phyloP scores from a whole-genome alignment of 2,797 vertebrate genomes.

The Tangara arthus region DNA sequence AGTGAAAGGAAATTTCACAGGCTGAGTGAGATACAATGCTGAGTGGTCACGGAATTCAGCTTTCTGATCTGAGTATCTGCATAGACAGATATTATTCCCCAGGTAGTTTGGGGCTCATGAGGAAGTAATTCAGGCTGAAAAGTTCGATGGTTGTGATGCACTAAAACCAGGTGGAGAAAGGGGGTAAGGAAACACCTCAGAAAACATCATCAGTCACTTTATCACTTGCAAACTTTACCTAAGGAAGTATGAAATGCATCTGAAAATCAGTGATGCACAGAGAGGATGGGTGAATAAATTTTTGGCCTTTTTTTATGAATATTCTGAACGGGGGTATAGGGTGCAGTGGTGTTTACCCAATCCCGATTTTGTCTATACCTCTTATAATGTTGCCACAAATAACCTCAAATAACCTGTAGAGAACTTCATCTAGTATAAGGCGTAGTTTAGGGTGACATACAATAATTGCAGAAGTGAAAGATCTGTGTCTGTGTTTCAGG shows the following conservation, averaged over 20 bases:
- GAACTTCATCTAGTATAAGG: neutral
- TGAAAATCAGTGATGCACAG: neutral
- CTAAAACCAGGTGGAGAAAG: neutral
- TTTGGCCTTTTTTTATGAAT: neutral
- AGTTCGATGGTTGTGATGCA: neutral
- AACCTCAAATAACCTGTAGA: neutral
- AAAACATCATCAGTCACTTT: neutral
- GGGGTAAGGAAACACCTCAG: neutral
- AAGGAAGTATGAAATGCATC: neutral
- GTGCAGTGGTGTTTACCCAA: neutral
- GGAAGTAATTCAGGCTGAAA: neutral
- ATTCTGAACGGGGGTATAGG: neutral
- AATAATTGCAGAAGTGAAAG: neutral
- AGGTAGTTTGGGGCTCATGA: neutral
- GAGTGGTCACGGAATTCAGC: accelerated
- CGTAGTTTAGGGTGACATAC: neutral
- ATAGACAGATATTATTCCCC: neutral
- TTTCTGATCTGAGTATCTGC: neutral
- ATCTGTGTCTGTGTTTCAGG: neutral
- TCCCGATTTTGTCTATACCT: neutral
- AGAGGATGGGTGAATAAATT: neutral
- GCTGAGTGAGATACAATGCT: neutral
- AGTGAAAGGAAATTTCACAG: neutral
- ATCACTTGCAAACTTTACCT: neutral
- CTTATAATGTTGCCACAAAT: neutral